Conservation (phyloP, 2,797 vertebrate species). For the Zenarchopterus dispar region DNA sequence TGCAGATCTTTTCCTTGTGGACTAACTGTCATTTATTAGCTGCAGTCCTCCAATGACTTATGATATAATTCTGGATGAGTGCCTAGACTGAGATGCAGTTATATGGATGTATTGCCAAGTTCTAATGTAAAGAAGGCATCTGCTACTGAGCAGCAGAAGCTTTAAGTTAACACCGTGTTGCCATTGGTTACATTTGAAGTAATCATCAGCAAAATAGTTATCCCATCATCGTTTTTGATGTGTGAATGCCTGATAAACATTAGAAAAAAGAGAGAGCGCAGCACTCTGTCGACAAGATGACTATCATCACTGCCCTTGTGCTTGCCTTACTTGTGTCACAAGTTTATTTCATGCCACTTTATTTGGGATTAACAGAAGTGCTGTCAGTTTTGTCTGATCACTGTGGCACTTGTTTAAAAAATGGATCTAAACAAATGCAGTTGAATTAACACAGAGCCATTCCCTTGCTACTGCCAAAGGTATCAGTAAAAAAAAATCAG, state of each 20-base stretch:
- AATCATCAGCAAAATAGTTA: conserved; percentile 17
- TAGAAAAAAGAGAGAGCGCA: background rate
- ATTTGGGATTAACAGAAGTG: conserved; percentile 39
- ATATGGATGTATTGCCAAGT: conserved; percentile 55
- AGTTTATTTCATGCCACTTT: conserved; percentile 33
- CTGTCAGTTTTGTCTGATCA: conserved; percentile 31
- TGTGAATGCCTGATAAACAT: conserved; percentile 17
- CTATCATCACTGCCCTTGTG: conserved; percentile 24
- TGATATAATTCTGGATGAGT: conserved; percentile 57
- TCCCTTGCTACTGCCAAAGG: conserved; percentile 14
- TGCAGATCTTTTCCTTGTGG: conserved; percentile 55
- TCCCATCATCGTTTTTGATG: conserved; percentile 23
- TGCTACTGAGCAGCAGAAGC: conserved; percentile 34
- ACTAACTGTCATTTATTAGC: conserved; percentile 55
- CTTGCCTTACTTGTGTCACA: conserved; percentile 22
- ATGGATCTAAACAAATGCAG: no score
- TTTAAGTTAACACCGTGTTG: conserved; percentile 32
- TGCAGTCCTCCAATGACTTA: conserved; percentile 45
- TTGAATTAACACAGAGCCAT: background rate
- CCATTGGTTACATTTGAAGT: conserved; percentile 20
- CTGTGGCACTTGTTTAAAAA: background rate
- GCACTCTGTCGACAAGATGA: conserved; percentile 7
- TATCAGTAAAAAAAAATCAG: conserved; percentile 39
- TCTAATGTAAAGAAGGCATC: conserved; percentile 43
- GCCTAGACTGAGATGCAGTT: conserved; percentile 54